Evolutionary conservation across 2,888 invertebrate species (phyloP), one percentile per base, ranked within the genome.

Genomic region (Tenodera sinensis): DNA sequence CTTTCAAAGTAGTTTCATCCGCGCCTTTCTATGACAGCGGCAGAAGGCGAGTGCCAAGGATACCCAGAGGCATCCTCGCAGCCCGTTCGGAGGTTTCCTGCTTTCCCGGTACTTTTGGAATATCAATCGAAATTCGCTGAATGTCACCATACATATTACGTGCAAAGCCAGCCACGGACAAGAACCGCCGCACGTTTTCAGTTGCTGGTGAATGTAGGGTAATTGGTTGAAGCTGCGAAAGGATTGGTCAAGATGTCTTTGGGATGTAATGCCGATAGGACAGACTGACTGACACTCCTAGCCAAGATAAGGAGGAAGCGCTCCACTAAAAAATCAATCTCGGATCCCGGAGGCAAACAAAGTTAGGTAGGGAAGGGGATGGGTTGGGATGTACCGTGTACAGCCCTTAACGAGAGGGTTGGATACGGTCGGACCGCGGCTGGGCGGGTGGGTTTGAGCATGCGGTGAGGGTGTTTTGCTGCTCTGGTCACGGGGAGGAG

Each of bases 341-440:
- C 81, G 20, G n/a, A 30, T 25, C 82, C 28, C 82, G 20, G 20
- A 25, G 86, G 81, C 81, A 84, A 84, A 84, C 84, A 84, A 71
- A 71, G 84, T 84, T 84, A 28, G 30, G 54, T 71, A 71, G 54
- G 54, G 54, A 71, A 71, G 15, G 54, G 54, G 15, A 54, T 54
- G 54, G 54, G 54, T 54, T 54, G 54, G 54, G 54, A 71, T 71
- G 54, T 71, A 71, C 54, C 54, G 54, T 71, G 54, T 87, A 87
- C 87, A 87, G 30, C 87, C 87, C 87, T 87, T 87, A 83, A 87
- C 87, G 87, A 87, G 87, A 87, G 87, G 87, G 86, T 84, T 84
- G 84, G 85, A 82, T 87, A 83, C 42, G 87, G 87, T 87, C 87
- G 28, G 83, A 71, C 12, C 54, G 87, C 54, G 20, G 87, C 30